Evolutionary conservation across 2,113 vertebrate genomes (phyloP).

Genomic region (Gulo gulo): DNA sequence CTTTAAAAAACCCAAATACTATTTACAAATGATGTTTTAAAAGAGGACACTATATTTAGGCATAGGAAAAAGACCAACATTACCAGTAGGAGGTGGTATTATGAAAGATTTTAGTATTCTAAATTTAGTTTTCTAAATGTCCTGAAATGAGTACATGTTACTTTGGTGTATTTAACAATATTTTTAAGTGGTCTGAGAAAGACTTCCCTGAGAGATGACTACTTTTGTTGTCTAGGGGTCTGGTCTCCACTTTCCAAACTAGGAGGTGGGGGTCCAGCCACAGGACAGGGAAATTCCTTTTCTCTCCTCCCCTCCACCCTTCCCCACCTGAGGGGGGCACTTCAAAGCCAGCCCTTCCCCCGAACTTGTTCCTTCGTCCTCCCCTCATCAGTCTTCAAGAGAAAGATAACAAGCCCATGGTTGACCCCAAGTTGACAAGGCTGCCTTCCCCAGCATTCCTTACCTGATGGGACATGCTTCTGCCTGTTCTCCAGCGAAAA

Average conservation of each 20-base stretch:
- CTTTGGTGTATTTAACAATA: background rate
- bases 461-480: background rate
- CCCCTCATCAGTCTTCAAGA: background rate
- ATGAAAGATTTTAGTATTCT: background rate
- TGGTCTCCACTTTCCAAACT: background rate
- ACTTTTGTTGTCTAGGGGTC: background rate
- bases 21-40: background rate
- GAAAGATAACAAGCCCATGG: background rate
- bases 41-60: background rate
- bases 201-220: background rate
- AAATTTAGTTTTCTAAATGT: background rate
- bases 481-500: background rate
- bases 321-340: background rate
- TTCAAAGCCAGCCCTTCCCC: background rate
- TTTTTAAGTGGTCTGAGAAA: background rate
- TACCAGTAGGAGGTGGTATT: background rate
- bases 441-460: background rate
- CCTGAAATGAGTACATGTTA: background rate
- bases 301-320: background rate
- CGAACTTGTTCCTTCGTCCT: background rate
- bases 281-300: background rate
- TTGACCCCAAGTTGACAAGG: background rate
- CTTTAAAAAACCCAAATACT: background rate
- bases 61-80: background rate
- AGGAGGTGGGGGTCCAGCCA: background rate